These are phyloP conservation scores for Blennius ocellaris DNA, from an alignment of 2,113 vertebrate genomes.

Conservation along the genomic window DNA sequence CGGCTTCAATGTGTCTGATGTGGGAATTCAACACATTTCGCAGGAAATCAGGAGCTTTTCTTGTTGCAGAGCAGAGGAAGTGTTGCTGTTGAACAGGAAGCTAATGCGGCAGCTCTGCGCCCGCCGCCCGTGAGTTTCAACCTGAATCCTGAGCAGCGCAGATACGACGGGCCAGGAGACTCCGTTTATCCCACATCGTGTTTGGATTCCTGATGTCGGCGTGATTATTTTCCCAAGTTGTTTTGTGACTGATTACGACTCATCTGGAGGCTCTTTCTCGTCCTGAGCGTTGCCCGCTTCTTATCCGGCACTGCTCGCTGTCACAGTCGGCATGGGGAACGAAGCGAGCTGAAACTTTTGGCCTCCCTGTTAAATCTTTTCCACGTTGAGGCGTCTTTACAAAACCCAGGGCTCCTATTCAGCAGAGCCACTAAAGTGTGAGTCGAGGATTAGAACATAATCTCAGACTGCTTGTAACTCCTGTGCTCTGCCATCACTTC, in stretches of 20 bases:
- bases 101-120: constrained; percentile 33
- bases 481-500: constrained; percentile 53
- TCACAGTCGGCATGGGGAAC: constrained; percentile 9
- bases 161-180: background rate
- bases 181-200: constrained; percentile 2
- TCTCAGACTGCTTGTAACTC: constrained; percentile 56
- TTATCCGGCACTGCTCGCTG: background rate
- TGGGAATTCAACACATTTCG: constrained; percentile 17
- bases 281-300: background rate
- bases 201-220: background rate
- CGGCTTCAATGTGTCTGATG: constrained; percentile 31
- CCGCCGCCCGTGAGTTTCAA: constrained; percentile 29
- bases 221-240: background rate
- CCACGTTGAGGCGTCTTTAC: constrained; percentile 40
- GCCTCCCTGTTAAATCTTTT: constrained; percentile 32
- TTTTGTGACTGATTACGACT: background rate
- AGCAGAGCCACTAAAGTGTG: constrained; percentile 41
- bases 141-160: constrained; percentile 8
- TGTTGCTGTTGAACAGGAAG: constrained; percentile 11
- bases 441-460: constrained; percentile 68
- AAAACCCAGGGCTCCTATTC: constrained; percentile 21
- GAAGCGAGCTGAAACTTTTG: constrained; percentile 11
- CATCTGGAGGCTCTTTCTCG: no score
- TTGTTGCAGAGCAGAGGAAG: constrained; percentile 5
- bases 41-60: background rate